These are phyloP conservation scores for Panthera uncia DNA, from an alignment of 2,113 vertebrate species.

Conservation along the genomic window DNA sequence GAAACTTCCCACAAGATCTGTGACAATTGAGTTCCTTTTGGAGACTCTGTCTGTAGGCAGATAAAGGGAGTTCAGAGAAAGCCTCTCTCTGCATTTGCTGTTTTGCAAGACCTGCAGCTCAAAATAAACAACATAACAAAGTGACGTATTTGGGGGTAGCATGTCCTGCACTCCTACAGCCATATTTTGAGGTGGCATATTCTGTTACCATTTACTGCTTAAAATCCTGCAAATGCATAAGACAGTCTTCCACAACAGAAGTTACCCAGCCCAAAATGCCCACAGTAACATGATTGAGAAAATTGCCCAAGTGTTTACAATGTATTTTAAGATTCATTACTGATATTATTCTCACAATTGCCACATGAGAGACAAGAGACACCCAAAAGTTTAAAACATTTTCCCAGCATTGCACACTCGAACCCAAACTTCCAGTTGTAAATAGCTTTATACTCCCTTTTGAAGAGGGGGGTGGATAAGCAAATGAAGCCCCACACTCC, in stretches of 20 bases:
- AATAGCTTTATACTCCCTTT: background rate
- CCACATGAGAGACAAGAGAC: background rate
- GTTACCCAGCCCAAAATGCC: background rate
- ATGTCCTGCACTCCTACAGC: background rate
- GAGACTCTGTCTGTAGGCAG: background rate
- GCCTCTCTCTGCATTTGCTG: background rate
- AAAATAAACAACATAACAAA: background rate
- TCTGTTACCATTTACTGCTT: background rate
- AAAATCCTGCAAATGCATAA: background rate
- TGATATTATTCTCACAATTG: background rate
- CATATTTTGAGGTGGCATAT: no score
- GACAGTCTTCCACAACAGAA: background rate
- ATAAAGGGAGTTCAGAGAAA: background rate
- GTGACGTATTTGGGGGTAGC: background rate
- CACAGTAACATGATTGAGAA: background rate
- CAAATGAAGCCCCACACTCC: background rate
- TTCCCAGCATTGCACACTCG: background rate
- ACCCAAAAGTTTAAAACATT: background rate
- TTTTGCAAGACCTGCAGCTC: background rate
- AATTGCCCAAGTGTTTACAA: background rate
- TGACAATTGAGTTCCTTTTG: background rate
- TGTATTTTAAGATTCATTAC: background rate
- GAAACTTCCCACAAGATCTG: background rate
- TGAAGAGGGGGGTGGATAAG: background rate
- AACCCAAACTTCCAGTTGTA: background rate